A percentile compares a stretch with the other conserved stretches of the same genome.
Conservation (phyloP, 1,140 invertebrate species). For the Drosophila tristis region DNA sequence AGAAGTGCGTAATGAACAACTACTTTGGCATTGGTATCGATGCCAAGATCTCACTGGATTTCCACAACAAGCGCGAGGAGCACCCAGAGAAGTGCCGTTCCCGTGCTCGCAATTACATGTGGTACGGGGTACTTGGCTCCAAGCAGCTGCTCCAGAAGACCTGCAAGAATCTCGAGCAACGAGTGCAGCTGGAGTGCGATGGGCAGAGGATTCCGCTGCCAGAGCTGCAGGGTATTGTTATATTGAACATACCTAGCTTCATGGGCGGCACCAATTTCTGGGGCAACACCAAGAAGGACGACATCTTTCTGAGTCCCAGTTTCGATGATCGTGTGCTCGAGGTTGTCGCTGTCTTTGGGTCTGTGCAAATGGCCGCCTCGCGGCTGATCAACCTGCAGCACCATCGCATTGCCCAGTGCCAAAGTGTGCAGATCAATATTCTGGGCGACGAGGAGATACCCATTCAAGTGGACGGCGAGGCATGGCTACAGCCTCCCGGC, state of each 20-base stretch:
- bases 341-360: slow-evolving; percentile 98
- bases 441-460: slow-evolving; percentile 95
- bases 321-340: slow-evolving; percentile 97
- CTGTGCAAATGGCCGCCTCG: slow-evolving; percentile 98
- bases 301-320: slow-evolving; percentile 93
- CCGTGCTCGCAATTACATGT: slow-evolving; percentile 98
- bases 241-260: slow-evolving; percentile 98
- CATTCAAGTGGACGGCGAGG: slow-evolving; percentile 98
- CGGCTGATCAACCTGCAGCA: slow-evolving; percentile 97
- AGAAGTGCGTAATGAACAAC: slow-evolving; percentile 99
- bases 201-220: slow-evolving; percentile 96
- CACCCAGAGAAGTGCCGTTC: slow-evolving; percentile 98
- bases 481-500: slow-evolving; percentile 98
- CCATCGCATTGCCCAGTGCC: slow-evolving; percentile 98
- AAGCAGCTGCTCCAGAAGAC: slow-evolving; percentile 96
- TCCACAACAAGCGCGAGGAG: slow-evolving; percentile 98
- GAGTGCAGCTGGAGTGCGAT: slow-evolving; percentile 96
- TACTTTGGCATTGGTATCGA: slow-evolving; percentile 99
- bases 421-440: slow-evolving; percentile 97
- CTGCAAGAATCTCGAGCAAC: slow-evolving; percentile 98
- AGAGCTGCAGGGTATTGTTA: slow-evolving; percentile 97
- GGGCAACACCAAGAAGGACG: slow-evolving; percentile 95
- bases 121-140: slow-evolving; percentile 97
- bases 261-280: slow-evolving; percentile 99
- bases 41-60: slow-evolving; percentile 98